Evolutionary conservation across 2,113 vertebrate species (phyloP), one percentile per base, ranked within the genome.

Genomic region (Cacatua alba): DNA sequence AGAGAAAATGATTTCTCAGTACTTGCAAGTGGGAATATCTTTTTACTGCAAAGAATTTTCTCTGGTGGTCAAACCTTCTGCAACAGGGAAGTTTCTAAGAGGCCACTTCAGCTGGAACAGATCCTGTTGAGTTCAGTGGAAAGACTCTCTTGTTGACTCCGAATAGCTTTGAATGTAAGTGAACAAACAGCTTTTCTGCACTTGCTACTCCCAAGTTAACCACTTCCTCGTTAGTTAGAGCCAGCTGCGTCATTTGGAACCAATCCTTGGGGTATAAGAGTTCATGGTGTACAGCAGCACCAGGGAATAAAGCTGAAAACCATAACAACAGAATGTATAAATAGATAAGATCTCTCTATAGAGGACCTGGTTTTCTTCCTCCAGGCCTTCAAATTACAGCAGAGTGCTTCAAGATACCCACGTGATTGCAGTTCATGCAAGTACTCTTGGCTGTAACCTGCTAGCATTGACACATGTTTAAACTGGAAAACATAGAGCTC

Each of bases 221-320:
- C 92, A 92, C 95, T 95, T 97, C 96, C 96, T 95, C 88, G 68
- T 86, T 67, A 95, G 68, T 0, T 2, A 1, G 46, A 93, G 94
- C 88, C 91, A 94, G 92, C 77, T 96, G 96, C 92, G 88, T 96
- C 94, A 96, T 89, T 82, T 62, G 82, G 86, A 94, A 49, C 17
- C 0, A 6, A 33, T 96, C 96, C 95, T 91, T 21, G 64, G 92
- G 92, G 92, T 81, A 71, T 44, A 75, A 90, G 69, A 68, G 93
- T 75, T 96, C 80, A 52, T 23, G 88, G 86, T 48, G 83, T 71
- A 68, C 37, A 11, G 94, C 60, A 94, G 80, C 92, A 91, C 72
- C 80, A 93, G 95, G 92, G 96, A 94, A 84, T 82, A 93, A 53
- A 94, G 76, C 86, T 33, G 74, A 91, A 92, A 95, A 49, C 62